These are phyloP conservation scores for Pogonomyrmex barbatus DNA, from an alignment of 1,140 invertebrate species.

Conservation along the genomic window DNA sequence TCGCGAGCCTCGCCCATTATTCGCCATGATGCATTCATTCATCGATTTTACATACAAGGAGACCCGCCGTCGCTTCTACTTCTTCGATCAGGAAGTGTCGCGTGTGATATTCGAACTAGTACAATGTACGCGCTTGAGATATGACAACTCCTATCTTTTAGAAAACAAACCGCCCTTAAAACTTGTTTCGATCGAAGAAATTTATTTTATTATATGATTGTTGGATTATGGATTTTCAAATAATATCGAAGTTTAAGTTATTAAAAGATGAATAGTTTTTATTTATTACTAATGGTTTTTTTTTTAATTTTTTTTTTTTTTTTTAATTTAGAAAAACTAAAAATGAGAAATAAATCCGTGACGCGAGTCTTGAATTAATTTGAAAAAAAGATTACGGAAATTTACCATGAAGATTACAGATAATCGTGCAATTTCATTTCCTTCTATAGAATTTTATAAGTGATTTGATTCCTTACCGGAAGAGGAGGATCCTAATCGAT, in stretches of 20 bases:
- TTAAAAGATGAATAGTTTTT: background rate
- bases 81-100: constrained; percentile 48
- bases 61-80: constrained; percentile 42
- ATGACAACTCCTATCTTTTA: background rate
- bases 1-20: constrained; percentile 82
- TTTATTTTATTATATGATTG: constrained; percentile 2
- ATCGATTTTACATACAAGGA: constrained; percentile 73
- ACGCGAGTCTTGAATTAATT: background rate
- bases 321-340: background rate
- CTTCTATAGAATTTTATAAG: constrained; percentile 27
- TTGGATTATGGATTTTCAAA: background rate
- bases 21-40: constrained; percentile 77
- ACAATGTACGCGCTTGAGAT: background rate
- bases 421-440: constrained; percentile 62
- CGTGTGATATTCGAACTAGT: constrained; percentile 23
- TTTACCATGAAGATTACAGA: constrained; percentile 37
- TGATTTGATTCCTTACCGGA: background rate
- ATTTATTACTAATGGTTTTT: background rate
- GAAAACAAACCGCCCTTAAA: background rate
- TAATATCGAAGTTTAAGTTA: background rate
- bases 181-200: background rate
- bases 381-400: constrained; percentile 24
- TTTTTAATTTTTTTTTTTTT: background rate
- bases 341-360: constrained; percentile 35
- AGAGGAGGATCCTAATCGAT: background rate